Base-by-base conservation (phyloP, 2,113 vertebrate genomes). In the Gallinago undulata region DNA sequence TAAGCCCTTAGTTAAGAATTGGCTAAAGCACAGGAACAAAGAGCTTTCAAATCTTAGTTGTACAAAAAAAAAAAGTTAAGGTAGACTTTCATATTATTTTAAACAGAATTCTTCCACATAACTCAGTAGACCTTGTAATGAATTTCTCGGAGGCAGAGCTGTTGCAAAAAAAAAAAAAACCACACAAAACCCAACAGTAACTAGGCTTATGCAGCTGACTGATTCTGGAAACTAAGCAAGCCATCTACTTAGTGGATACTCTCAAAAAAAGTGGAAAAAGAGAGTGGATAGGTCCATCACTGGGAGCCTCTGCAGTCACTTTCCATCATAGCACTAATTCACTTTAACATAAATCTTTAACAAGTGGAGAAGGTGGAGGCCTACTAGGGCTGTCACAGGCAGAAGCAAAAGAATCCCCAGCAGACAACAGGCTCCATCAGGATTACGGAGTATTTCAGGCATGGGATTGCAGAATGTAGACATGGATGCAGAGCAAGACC, bases 311-410 rank as follows among this genome's bases (percentile, higher is more conserved):
- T 59, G 45, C 75, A 64, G 67, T 19, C 63, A 69, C 5, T 15
- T 62, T 83, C 45, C 67, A 73, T 48, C 57, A 56, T 1, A 64
- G 17, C 63, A 73, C 39, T 86, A 88, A 97, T 45, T 57, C 31
- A 80, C 19, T 83, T 73, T 33, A 83, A 51, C 62, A 80, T 90
- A 66, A 93, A 93, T 69, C 72, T 96, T 85, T 87, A 85, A 88
- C 27, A 79, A 87, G 28, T 3, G 18, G n/a, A n/a, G 48, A 83
- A 56, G 23, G 14, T 22, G 5, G 23, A 90, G n/a, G 63, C 21
- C 39, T 55, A 39, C 39, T 73, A 80, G 69, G 59, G 30, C n/a
- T 57, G 45, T 37, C 76, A 41, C 0, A 0, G 24, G 31, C n/a
- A 73, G 28, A 77, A 88, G 28, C 1, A 3, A 68, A 87, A 75